Base-by-base conservation (phyloP, 2,797 vertebrate genomes). In the Scleropages formosus region DNA sequence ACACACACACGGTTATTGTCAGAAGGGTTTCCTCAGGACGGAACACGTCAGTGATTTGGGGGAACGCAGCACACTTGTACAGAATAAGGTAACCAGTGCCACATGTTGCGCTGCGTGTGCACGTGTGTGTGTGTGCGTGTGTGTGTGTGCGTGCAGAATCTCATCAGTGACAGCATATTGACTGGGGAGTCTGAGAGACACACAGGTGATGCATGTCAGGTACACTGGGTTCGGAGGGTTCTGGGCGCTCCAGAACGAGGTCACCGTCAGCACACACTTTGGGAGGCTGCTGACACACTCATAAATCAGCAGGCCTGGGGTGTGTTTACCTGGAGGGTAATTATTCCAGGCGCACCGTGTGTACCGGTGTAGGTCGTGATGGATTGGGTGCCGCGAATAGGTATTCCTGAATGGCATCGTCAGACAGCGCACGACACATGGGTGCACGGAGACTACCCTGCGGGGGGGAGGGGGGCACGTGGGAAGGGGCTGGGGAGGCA, bases 351-450 rank as follows among this genome's bases (percentile, higher is more conserved):
- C 11, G 46, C 72, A 85, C 84, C 81, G 75, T 90, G 88, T 89
- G 87, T 88, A 89, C 86, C 87, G 87, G 82, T 84, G 89, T 87
- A 86, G 63, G 79, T 82, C 82, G 67, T 91, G 91, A 92, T 92
- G 85, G 91, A 93, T 92, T 91, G 90, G 89, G 82, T 84, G 84
- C 87, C 86, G 82, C 85, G 89, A 88, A 90, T 92, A 91, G 90
- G 88, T 86, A 87, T 82, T 87, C 82, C 87, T 88, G 84, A 92
- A 83, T 90, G 90, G 90, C 88, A 86, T 82, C 77, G 82, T 85
- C 84, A 82, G 82, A 75, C 51, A 58, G 73, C 75, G 76, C 47
- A 51, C 81, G 85, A 84, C 60, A 70, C 60, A 22, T 44, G 56
- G 15, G n/a, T 10, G n/a, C 13, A 56, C 1, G 8, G 44, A 26